Evolutionary conservation across 1,140 invertebrate genomes (phyloP), one percentile per base, ranked within the genome.

Genomic region (Leucophenga varia): DNA sequence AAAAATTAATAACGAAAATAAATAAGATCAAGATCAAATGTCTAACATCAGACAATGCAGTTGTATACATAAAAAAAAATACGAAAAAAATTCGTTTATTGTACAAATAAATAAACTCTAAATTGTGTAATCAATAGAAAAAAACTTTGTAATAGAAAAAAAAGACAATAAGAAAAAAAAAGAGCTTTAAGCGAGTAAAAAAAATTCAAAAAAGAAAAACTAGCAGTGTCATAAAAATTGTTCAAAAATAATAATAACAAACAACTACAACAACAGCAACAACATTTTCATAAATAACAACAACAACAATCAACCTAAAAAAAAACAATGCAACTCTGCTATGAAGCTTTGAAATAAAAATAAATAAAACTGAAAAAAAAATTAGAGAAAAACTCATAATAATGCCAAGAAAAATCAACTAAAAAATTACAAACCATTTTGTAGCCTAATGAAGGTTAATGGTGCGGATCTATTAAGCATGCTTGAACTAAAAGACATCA

Each of bases 381-480:
- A 16, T 17, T 39, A 34, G 12, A 4, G 13, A 37, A 37, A 34
- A 37, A 14, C n/a, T n/a, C n/a, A n/a, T 3, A 16, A 17, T 17
- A 18, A 37, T 16, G 18, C 12, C 35, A 19, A 8, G 13, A 34
- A 38, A 19, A 30, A 16, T 20, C 1, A 2, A 6, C n/a, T 18
- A 20, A 34, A 14, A 6, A 39, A 18, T n/a, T 35, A 32, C 10
- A 22, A 31, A 9, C 9, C 14, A 12, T 14, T 38, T 25, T 6
- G 19, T 48, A 50, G 59, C 63, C 63, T 57, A 67, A 67, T 65
- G 64, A 67, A 67, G 63, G 63, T 65, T 67, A 63, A 67, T 63
- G 63, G 64, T 68, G n/a, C n/a, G n/a, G n/a, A n/a, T n/a, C n/a
- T n/a, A n/a, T n/a, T n/a, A n/a, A n/a, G n/a, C n/a, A n/a, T n/a